Percentiles rank a stretch among this genome's conserved stretches.
Evolutionary conservation across 2,888 invertebrate genomes (phyloP).

Genomic region (Gastrophysa polygoni): DNA sequence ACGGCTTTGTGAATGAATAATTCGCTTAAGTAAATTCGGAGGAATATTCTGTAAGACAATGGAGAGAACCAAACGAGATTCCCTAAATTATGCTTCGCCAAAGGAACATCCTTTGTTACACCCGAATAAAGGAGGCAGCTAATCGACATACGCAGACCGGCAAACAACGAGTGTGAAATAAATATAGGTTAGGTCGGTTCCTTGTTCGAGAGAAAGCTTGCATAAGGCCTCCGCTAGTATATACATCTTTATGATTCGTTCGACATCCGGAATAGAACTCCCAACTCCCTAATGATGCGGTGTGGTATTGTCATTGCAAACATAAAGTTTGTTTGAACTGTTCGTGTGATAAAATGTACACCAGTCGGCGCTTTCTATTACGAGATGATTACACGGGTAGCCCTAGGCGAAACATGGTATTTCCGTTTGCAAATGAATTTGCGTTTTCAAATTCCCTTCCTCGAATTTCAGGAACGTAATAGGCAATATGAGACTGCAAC

Average conservation of each 20-base stretch:
- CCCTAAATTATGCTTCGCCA: neutral
- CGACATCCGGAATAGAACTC: too few species aligned
- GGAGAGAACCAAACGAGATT: neutral
- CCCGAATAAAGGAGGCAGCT: neutral
- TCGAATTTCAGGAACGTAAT: too few species aligned
- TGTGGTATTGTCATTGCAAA: neutral
- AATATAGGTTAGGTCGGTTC: neutral
- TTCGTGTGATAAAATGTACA: neutral
- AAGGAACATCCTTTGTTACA: conserved; percentile 1
- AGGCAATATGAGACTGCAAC: too few species aligned
- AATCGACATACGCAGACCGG: neutral
- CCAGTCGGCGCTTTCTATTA: too few species aligned
- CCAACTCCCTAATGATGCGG: neutral
- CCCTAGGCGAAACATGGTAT: too few species aligned
- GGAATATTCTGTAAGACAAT: neutral
- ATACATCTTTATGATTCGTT: too few species aligned
- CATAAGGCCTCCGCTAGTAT: neutral
- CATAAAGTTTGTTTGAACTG: neutral
- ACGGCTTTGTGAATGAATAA: neutral
- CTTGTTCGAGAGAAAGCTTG: neutral
- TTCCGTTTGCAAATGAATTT: too few species aligned
- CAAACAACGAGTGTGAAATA: neutral
- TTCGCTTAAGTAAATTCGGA: neutral
- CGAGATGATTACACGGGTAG: too few species aligned
- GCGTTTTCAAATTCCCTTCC: too few species aligned